Evolutionary conservation across 1,140 invertebrate species (phyloP), one percentile per base, ranked within the genome.

Genomic region (Centruroides sculpturatus): DNA sequence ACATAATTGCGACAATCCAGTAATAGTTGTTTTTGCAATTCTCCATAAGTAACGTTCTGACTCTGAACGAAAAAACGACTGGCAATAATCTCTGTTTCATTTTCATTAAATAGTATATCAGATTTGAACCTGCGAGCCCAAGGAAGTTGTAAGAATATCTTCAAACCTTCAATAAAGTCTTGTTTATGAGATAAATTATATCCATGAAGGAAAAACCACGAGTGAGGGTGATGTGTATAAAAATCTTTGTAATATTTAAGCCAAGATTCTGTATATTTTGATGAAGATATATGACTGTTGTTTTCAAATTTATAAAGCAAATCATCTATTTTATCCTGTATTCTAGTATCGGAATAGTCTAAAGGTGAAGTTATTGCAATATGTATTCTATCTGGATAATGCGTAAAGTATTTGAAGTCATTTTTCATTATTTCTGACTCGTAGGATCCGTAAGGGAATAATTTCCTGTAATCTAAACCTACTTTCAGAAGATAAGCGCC

Each of bases 231-330:
- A 10, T 82, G 81, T 0, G 86, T 78, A 62, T 83, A 78, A 69
- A 91, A 93, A 36, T 81, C 81, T 0, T 89, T 74, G 68, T 92
- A 95, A 50, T 83, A 84, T 57, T 89, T 77, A 3, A 96, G 70
- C 92, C 92, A 96, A 3, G 89, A 93, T 72, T 93, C 89, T 0
- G 89, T 90, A 69, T 90, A 93, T 0, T 88, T 70, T 0, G 84
- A 81, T 11, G 70, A 74, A 54, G 74, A 74, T 48, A 92, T 85
- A 69, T 86, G 92, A 0, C 82, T 80, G 0, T 85, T 88, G 56
- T 83, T 84, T 71, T 94, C 91, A 62, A 95, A 78, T 12, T 79
- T 81, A 57, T 81, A 78, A 0, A 88, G 86, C 35, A 96, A 72
- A 47, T 83, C 81, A 72, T 92, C 87, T 34, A 96, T 79, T 72